Percentiles rank a stretch among this genome's conserved stretches.
phyloP scores from a whole-genome alignment of 1,140 invertebrate genomes.

The Aphelinus atriplicis region DNA sequence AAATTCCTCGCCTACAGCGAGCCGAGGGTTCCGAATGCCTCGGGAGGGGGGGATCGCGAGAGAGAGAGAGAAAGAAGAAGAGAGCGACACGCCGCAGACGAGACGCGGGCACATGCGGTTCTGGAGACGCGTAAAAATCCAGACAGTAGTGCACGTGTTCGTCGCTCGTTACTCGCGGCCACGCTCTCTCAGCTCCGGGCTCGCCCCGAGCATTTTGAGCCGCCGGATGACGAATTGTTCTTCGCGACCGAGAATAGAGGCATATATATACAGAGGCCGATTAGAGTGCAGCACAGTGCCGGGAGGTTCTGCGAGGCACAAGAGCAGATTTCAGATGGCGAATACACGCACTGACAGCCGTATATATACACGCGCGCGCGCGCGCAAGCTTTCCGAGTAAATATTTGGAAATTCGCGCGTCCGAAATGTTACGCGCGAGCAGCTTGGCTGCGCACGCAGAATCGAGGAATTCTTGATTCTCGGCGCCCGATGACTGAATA shows the following conservation, averaged over 20 bases:
- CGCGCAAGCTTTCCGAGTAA: conserved; percentile 52
- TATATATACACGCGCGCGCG: background rate
- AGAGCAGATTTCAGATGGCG: too few relatives aligned
- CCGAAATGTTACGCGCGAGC: too few relatives aligned
- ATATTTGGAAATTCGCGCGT: conserved; percentile 52
- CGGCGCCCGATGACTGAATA: too few relatives aligned
- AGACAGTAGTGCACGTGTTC: conserved; percentile 35
- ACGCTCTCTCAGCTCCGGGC: background rate
- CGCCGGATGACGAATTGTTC: conserved; percentile 60
- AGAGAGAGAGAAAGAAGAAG: background rate
- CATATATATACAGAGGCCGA: too few relatives aligned
- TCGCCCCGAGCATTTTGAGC: conserved; percentile 45
- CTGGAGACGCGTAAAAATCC: conserved; percentile 35
- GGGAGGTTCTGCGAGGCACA: too few relatives aligned
- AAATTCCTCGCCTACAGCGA: conserved; percentile 14
- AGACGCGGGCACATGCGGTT: background rate
- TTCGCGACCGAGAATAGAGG: conserved; percentile 47
- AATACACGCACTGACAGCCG: too few relatives aligned
- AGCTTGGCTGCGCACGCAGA: too few relatives aligned
- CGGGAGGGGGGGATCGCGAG: background rate
- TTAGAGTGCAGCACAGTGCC: too few relatives aligned
- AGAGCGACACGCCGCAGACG: background rate
- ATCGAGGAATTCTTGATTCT: too few relatives aligned
- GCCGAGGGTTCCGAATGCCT: too few relatives aligned
- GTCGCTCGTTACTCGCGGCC: conserved; percentile 25